A percentile compares a stretch with the other conserved stretches of the same genome.
phyloP scores from a whole-genome alignment of 2,888 invertebrate genomes.

The Atrina japonica region DNA sequence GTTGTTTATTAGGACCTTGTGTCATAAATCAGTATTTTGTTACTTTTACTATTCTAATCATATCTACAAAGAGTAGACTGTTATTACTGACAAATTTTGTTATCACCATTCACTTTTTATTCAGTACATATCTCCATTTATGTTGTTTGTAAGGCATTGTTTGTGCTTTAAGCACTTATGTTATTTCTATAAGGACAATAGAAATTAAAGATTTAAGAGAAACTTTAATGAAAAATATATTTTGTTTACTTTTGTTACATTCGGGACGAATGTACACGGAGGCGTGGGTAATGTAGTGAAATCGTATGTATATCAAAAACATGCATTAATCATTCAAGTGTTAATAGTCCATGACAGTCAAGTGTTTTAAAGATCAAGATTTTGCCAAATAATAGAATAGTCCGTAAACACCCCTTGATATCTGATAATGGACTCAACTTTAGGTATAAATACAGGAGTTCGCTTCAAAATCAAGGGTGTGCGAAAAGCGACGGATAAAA shows the following conservation, averaged over 20 bases:
- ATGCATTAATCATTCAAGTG: too few species aligned
- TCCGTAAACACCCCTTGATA: too few species aligned
- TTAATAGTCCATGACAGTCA: too few species aligned
- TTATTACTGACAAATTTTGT: neutral
- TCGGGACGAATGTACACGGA: conserved; percentile 11
- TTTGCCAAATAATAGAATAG: too few species aligned
- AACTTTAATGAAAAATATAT: neutral
- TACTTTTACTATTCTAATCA: neutral
- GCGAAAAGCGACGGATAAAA: too few species aligned
- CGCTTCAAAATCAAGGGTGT: too few species aligned
- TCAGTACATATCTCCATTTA: neutral
- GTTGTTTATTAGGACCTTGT: neutral
- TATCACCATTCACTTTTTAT: neutral
- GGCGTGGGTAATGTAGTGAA: conserved; percentile 10
- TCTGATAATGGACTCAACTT: too few species aligned
- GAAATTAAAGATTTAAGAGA: neutral
- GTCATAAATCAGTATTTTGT: too few species aligned
- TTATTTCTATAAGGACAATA: neutral
- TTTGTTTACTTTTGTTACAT: conserved; percentile 5
- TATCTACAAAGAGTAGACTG: conserved; percentile 2
- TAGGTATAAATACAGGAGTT: too few species aligned
- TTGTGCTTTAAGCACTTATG: neutral
- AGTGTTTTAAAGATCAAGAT: too few species aligned
- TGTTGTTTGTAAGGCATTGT: neutral
- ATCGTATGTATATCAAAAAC: too few species aligned